Base-by-base conservation (phyloP, 64 coral and sea anemone species). In the Stichodactyla mertensii region DNA sequence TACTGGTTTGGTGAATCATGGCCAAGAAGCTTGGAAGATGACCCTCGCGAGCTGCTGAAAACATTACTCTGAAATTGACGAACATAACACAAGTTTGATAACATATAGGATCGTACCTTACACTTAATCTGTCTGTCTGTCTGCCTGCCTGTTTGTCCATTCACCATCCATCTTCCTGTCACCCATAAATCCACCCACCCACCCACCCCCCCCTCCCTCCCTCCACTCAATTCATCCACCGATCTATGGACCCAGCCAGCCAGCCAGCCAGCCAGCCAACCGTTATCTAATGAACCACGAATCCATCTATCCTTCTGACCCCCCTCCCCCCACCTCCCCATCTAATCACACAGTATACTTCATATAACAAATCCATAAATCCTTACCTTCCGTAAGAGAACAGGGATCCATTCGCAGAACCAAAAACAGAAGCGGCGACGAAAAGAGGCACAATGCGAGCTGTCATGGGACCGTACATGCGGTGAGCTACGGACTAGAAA, bases 11-110 rank as follows among this genome's bases (percentile, higher is more conserved):
- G 86, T 88, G 86, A 79, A 88, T 88, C 69, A 79, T 88, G 19
- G 86, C 86, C 77, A 88, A 20, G 71, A 88, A 55, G 11, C 53
- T 55, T 55, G 86, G 86, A 53, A 88, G 51, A 58, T 88, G 86
- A 57, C 86, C 86, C 36, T 88, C 86, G 0, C 86, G 67, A 56
- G 86, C 86, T 78, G 86, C 86, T 10, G 86, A 57, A 6, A 88
- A 77, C 45, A 86, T 70, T 7, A 86, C 36, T 52, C 85, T 86
- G 51, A 19, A 52, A 52, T 7, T n/a, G 10, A 74, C 11, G 7
- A 69, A 69, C 19, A 69, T 22, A 69, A 69, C 19, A 61, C 18
- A 5, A 61, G 36, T 45, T 15, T 58, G 14, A 11, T 58, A 58
- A 58, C 14, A 58, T 58, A 9, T 15, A 58, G 56, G 14, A 58